These are phyloP conservation scores for Salvelinus sp. DNA, from an alignment of 2,113 vertebrate genomes.

Conservation along the genomic window DNA sequence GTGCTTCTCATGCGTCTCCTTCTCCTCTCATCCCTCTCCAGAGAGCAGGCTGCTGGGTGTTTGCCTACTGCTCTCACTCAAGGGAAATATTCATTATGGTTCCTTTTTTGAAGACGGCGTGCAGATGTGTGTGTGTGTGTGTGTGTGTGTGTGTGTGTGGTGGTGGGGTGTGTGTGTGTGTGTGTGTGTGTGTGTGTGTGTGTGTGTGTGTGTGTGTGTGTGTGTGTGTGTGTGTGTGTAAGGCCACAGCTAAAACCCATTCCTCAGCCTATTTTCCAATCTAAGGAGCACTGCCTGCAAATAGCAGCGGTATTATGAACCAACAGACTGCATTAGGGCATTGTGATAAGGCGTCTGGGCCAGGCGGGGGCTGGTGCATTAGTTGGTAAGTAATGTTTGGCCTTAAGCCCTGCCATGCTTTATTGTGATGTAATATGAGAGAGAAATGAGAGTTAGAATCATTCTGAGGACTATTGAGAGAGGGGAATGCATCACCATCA, in stretches of 20 bases:
- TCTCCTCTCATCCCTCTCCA: slow-evolving; percentile 51
- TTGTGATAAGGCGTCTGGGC: slow-evolving; percentile 10
- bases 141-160: slow-evolving; percentile 7
- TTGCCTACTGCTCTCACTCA: slow-evolving; percentile 57
- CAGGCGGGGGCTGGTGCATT: slow-evolving; percentile 44
- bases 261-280: slow-evolving; percentile 40
- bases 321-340: slow-evolving; percentile 46
- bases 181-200: too few species aligned
- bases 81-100: slow-evolving; percentile 74
- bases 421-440: slow-evolving; percentile 57
- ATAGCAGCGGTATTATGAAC: slow-evolving; percentile 46
- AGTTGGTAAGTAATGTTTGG: slow-evolving; percentile 53
- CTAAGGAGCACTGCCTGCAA: slow-evolving; percentile 43
- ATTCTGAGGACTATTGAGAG: slow-evolving; percentile 15
- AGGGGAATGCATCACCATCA: slow-evolving; percentile 57
- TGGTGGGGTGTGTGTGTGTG: slow-evolving; percentile 13
- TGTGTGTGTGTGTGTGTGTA: background rate
- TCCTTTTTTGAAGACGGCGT: slow-evolving; percentile 31
- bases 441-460: slow-evolving; percentile 59
- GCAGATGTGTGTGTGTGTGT: slow-evolving; percentile 28
- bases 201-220: too few species aligned
- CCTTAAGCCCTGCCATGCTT: slow-evolving; percentile 39
- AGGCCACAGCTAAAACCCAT: slow-evolving; percentile 27
- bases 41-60: slow-evolving; percentile 51
- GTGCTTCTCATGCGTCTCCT: slow-evolving; percentile 53